phyloP scores from a whole-genome alignment of 2,797 vertebrate species.

The Falco columbarius region DNA sequence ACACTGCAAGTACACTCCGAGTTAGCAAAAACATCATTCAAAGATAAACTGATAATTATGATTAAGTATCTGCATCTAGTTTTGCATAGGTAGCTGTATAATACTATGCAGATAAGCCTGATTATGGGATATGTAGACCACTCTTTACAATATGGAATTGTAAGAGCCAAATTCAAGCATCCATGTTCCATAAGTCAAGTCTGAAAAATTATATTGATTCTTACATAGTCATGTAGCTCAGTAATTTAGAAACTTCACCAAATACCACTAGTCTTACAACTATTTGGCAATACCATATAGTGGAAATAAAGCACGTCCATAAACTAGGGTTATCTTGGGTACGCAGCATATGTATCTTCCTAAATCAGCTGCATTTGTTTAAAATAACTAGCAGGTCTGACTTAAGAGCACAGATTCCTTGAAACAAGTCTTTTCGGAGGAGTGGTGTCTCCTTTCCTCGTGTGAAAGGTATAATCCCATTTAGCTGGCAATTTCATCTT shows the following conservation, averaged over 20 bases:
- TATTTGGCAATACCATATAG: neutral
- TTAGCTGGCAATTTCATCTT: neutral
- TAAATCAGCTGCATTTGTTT: neutral
- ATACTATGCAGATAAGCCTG: too few species aligned
- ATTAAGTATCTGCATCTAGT: neutral
- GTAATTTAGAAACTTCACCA: neutral
- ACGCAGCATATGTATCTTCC: neutral
- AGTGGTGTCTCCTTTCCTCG: neutral
- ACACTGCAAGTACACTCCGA: neutral
- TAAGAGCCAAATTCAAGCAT: neutral
- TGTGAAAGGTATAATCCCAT: neutral
- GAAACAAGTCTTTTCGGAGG: neutral
- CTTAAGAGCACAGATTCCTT: neutral
- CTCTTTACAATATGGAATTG: neutral
- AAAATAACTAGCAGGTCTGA: neutral
- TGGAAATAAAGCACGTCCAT: neutral
- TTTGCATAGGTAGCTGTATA: neutral
- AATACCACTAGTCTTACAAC: neutral
- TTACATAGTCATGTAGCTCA: neutral
- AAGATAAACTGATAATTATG: neutral
- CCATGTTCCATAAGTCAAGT: neutral
- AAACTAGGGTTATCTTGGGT: neutral
- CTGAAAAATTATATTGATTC: neutral
- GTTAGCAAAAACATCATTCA: neutral
- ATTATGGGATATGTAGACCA: neutral